phyloP scores from a whole-genome alignment of 2,113 vertebrate genomes.

The Ceyx cyanopectus region DNA sequence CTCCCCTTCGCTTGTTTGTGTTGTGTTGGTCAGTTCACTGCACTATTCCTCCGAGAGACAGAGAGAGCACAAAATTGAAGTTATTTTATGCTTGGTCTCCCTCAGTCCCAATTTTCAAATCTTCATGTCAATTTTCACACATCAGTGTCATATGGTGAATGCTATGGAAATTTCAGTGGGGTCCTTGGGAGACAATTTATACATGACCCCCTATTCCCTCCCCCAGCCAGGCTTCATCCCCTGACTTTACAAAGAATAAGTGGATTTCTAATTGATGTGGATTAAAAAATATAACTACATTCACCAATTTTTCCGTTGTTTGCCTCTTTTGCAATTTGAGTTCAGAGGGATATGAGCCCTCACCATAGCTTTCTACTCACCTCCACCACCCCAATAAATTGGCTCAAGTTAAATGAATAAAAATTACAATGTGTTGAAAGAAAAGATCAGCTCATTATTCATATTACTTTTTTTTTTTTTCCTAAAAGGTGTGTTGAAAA shows the following conservation, averaged over 20 bases:
- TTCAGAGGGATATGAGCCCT: constrained; percentile 43
- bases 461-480: constrained; percentile 52
- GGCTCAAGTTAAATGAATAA: constrained; percentile 67
- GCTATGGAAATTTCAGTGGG: constrained; percentile 86
- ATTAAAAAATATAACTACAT: constrained; percentile 72
- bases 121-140: constrained; percentile 98
- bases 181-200: constrained; percentile 84
- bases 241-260: constrained; percentile 70
- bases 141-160: constrained; percentile 91
- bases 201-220: constrained; percentile 59
- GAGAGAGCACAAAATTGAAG: constrained; percentile 91
- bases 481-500: constrained; percentile 60
- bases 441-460: constrained; percentile 69
- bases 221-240: constrained; percentile 46
- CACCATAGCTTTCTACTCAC: background rate
- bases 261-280: constrained; percentile 82
- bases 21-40: constrained; percentile 93
- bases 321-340: constrained; percentile 8
- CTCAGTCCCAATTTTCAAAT: constrained; percentile 98
- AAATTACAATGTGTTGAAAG: constrained; percentile 64
- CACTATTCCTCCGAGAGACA: constrained; percentile 93
- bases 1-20: constrained; percentile 88
- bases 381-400: constrained; percentile 28
- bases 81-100: constrained; percentile 99
- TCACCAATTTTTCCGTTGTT: constrained; percentile 14